Base-by-base conservation (phyloP, 2,797 vertebrate species). In the Brotula barbata region DNA sequence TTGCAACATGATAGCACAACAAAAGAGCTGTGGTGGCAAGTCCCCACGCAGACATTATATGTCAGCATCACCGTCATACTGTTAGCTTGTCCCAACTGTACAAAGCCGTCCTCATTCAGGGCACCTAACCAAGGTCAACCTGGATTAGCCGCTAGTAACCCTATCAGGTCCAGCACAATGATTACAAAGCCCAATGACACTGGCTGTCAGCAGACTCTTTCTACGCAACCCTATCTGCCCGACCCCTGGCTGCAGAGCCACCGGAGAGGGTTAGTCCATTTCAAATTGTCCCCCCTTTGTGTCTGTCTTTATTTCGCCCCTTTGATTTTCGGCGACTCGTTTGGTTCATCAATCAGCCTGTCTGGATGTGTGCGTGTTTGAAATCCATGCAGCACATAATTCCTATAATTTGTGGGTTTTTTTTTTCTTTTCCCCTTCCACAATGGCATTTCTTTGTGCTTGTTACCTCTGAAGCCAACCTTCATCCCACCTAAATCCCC, bases 141-240 rank as follows among this genome's bases (percentile, higher is more conserved):
- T 89, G 91, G 91, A 93, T 93, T 92, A 93, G 90, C 89, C 76
- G 65, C 78, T 86, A 87, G 91, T 92, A 93, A 92, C 91, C 91
- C 91, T 92, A 92, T 92, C 90, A 89, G 89, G 86, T 86, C 89
- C 86, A 65, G 89, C 87, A 90, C 89, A 92, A 91, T 88, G 89
- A 89, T 89, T 91, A 92, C 92, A 92, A 91, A 92, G 87, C 88
- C 88, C 83, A 89, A 82, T 92, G 92, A 92, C 91, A 92, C 89
- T 87, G 88, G 85, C 90, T 92, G 92, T 93, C 92, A 91, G 86
- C 89, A 82, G 80, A 83, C 87, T 92, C 90, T 91, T 91, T 92
- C 88, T 81, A 85, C 81, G 89, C 85, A 93, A 93, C 89, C 89
- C 90, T 89, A 92, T 91, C 90, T 89, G 84, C 64, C 78, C 88